Evolutionary conservation across 2,797 vertebrate species (phyloP), one percentile per base, ranked within the genome.

Genomic region (Pseudomugil tenellus): DNA sequence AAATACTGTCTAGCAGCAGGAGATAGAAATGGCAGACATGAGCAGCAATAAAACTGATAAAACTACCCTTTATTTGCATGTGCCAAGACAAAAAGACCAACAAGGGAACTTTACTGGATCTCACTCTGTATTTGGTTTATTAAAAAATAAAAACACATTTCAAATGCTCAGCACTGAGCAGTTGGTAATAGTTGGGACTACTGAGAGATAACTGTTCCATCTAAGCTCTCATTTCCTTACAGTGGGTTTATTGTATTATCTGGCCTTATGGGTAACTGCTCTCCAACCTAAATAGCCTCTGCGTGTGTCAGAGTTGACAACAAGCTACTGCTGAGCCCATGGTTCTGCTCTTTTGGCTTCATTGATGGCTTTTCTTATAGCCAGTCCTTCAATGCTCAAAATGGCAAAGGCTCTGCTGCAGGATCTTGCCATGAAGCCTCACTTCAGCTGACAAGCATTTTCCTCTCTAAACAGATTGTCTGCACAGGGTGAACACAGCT

Each of bases 1-100:
- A 80, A 75, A 79, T 85, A 77, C 67, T 48, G 14, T 60, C 52
- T 5, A 39, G 69, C 71, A 59, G 72, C 54, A 8, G 68, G 62
- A 68, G 62, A 78, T 35, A 49, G 29, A 69, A 75, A 75, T 62
- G 49, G 66, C 58, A 63, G 63, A 68, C 70, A 61, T 26, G 66
- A 59, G 76, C 56, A 64, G 67, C 61, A 64, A 71, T 71, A 65
- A 85, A 88, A 67, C 62, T 46, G 63, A 72, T 74, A 69, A 84
- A 87, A 65, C 58, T 16, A 8, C 23, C 11, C 78, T 80, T 70
- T 79, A 74, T 80, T 84, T 72, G 66, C 63, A 69, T 43, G 39
- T 56, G 74, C 26, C 49, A 55, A 72, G 54, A 79, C 67, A 64
- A 76, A 85, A 83, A 65, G 37, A 77, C 61, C 60, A 68, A 74